phyloP scores from a whole-genome alignment of 2,888 invertebrate species.

The Caenorhabditis sulstoni region DNA sequence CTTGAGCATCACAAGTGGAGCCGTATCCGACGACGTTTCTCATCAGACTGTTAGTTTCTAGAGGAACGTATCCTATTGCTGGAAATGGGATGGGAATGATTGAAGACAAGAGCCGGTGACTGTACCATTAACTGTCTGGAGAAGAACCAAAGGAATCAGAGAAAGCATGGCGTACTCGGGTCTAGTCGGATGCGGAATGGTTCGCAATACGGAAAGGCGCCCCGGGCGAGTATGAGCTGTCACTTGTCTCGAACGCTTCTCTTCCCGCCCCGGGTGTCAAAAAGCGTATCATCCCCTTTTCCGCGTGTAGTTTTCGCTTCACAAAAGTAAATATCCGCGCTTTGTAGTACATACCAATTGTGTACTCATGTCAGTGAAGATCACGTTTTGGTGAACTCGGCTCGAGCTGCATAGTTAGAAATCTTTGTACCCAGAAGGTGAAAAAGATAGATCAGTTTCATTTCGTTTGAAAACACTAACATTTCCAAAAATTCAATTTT shows the following conservation, averaged over 20 bases:
- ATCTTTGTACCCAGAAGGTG: slow-evolving; percentile 21
- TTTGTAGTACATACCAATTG: slow-evolving; percentile 58
- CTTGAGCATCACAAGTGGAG: slow-evolving; percentile 54
- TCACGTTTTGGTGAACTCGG: slow-evolving; percentile 55
- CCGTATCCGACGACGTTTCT: slow-evolving; percentile 42
- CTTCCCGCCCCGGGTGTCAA: slow-evolving; percentile 60
- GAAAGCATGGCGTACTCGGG: slow-evolving; percentile 22
- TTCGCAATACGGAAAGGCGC: slow-evolving; percentile 28
- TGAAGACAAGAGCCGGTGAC: slow-evolving; percentile 20
- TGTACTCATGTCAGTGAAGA: slow-evolving; percentile 56
- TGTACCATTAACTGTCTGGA: slow-evolving; percentile 43
- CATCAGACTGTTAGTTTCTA: slow-evolving; percentile 56
- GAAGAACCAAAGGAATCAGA: slow-evolving; percentile 30
- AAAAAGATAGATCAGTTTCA: slow-evolving; percentile 24
- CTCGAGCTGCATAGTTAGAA: slow-evolving; percentile 34
- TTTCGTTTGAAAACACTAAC: not conserved
- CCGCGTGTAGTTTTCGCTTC: slow-evolving; percentile 38
- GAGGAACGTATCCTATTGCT: slow-evolving; percentile 51
- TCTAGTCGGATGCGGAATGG: slow-evolving; percentile 9
- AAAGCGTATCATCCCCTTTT: slow-evolving; percentile 61
- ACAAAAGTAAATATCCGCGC: slow-evolving; percentile 55
- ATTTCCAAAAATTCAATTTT: not conserved
- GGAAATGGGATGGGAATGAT: slow-evolving; percentile 36
- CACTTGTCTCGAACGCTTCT: slow-evolving; percentile 10
- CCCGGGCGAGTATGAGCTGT: slow-evolving; percentile 22